Base-by-base conservation (phyloP, 2,888 invertebrate species). In the Hemistola chrysoprasaria region DNA sequence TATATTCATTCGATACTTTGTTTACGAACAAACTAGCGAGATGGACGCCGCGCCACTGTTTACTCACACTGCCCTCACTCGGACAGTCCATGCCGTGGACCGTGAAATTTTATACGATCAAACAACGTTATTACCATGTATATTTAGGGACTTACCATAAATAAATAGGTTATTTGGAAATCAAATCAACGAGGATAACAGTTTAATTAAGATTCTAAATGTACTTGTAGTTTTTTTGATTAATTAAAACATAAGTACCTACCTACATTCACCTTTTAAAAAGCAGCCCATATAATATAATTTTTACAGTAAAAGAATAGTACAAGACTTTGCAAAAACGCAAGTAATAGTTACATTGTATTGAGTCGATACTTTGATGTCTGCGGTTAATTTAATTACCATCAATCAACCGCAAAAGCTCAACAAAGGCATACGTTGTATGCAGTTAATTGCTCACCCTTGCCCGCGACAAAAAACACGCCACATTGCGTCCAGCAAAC, bases 401-500 rank as follows among this genome's bases (percentile, higher is more conserved):
- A 50, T 47, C 50, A 62, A 71, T 68, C 65, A 66, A 80, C 85
- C 82, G 71, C 85, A 84, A 76, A 76, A 67, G 66, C 67, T 57
- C 66, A 71, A 75, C 80, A 80, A 78, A 71, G 69, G 69, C 62
- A 64, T 71, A 16, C 16, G 62, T 75, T 74, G 78, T 79, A 74
- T 65, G 67, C 72, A 74, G 69, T 77, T 85, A 87, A 86, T 84
- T 84, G 84, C 78, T 80, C 71, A 83, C 82, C 85, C 82, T 81
- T 78, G 76, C 71, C 64, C 54, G 65, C 52, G 63, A 71, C 63
- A 72, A 82, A 83, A 77, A 76, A 50, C 59, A 53, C 79, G 68
- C 80, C 87, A 88, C 86, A 88, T 88, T 87, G 86, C 84, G 87
- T 85, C 85, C 86, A 84, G 81, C 72, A 62, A 65, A 54, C 71